These are phyloP conservation scores for Poecilia picta DNA, from an alignment of 2,797 vertebrate genomes.

Conservation along the genomic window DNA sequence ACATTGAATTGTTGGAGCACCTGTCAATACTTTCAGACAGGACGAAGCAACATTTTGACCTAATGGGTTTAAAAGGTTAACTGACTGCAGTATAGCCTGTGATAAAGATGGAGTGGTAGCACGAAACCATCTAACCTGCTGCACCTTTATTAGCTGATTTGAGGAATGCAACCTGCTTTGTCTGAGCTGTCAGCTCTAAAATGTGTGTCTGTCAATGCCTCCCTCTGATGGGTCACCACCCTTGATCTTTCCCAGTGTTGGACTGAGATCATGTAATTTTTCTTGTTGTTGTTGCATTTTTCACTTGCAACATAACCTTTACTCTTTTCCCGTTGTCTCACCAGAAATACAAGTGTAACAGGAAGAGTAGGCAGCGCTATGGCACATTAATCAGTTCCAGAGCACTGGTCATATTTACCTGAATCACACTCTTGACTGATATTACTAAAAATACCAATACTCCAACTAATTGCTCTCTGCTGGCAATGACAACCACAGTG, in stretches of 20 bases:
- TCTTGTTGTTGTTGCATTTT: background rate
- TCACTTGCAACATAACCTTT: background rate
- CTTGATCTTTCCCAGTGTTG: slow-evolving; percentile 44
- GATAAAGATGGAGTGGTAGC: slow-evolving; percentile 16
- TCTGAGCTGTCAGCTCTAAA: slow-evolving; percentile 56
- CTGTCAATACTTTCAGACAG: background rate
- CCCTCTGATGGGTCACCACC: slow-evolving; percentile 26
- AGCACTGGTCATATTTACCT: background rate
- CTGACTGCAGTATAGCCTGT: slow-evolving; percentile 19
- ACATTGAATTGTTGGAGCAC: background rate
- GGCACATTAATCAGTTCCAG: slow-evolving; percentile 9
- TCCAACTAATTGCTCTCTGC: background rate
- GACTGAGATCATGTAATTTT: slow-evolving; percentile 38
- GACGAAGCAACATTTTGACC: background rate
- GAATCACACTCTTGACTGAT: background rate
- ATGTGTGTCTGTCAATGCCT: slow-evolving; percentile 54
- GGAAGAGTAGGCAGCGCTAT: slow-evolving; percentile 10
- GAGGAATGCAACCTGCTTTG: slow-evolving; percentile 59
- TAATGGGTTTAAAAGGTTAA: background rate
- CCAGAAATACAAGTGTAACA: slow-evolving; percentile 14
- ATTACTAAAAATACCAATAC: background rate
- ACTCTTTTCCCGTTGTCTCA: background rate
- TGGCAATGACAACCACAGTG: background rate
- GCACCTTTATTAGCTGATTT: slow-evolving; percentile 31
- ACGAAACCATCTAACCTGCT: slow-evolving; percentile 10